Evolutionary conservation across 2,113 vertebrate species (phyloP), one percentile per base, ranked within the genome.

Genomic region (Strix uralensis): DNA sequence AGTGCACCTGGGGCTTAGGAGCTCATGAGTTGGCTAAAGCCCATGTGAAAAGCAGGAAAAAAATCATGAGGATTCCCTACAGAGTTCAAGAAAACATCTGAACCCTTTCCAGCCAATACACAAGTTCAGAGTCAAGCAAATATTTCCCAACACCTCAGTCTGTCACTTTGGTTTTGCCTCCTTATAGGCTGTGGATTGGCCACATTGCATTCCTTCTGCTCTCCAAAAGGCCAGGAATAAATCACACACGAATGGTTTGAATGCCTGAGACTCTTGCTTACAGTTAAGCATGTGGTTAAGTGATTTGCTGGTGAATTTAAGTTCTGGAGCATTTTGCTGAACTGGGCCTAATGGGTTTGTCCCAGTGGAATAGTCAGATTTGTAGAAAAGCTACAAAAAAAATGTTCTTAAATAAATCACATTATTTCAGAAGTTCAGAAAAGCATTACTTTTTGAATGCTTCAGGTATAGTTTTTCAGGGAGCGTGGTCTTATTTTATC

Each of bases 401-500:
- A 47, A 14, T 14, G 13, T 72, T 81, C 32, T 65, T 65, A 52
- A 81, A 79, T 83, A 84, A 89, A 92, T 82, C 27, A 30, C n/a
- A 47, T 51, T 36, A 59, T 59, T 88, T 70, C 72, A 83, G 40
- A 75, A 87, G 54, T 72, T 92, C 34, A 72, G 42, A 36, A 49
- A 65, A 80, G 36, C 52, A 15, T 51, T 52, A 15, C 14, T 44
- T 52, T 73, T 58, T 83, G 77, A 59, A 81, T 75, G 81, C 47
- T 90, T 66, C 62, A 70, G 70, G 74, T 91, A 58, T 5, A 73
- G 17, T 73, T 94, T 95, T 73, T 47, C 66, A 94, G 49, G 78
- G 46, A 91, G 62, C 88, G 84, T 95, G 95, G 79, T 90, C 96
- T 93, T 83, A 80, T 87, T 94, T 94, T 85, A 85, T 88, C 95